Base-by-base conservation (phyloP, 1,140 invertebrate genomes). In the Eueides isabella region DNA sequence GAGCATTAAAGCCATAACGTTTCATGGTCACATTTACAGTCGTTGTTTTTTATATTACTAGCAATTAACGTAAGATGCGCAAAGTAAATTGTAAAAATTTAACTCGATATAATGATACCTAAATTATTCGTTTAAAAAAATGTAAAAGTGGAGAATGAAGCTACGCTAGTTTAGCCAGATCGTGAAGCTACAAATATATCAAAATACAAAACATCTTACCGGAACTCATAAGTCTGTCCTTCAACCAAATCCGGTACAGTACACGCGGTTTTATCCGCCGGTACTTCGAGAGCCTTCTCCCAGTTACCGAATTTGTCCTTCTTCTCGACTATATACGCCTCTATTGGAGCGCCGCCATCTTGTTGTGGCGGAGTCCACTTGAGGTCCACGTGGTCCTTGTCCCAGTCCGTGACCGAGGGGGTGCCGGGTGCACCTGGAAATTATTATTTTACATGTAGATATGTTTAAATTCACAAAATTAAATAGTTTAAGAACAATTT, bases 251-350 rank as follows among this genome's bases (percentile, higher is more conserved):
- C 96, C 0, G 97, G 96, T 23, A 99, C 98, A 48, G 96, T 97
- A 26, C 97, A 97, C 67, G 95, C 96, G n/a, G 96, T 97, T 81
- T 96, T 93, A 80, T 96, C 95, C 11, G 96, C 96, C 5, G 98
- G 97, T 7, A 96, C 95, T 90, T 97, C 97, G 2, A 97, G 83
- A 0, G 97, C 97, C 88, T 98, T 98, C 86, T 98, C 98, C 98
- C 98, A 99, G 82, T 98, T 96, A 23, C 98, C 97, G 84, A 97
- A 98, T 88, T 98, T 98, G 87, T 98, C 98, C 88, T 98, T 98
- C 95, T 98, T 98, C 93, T 99, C 98, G 62, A 99, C 93, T 61
- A 98, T 93, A 86, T 98, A 98, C 16, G 96, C 96, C 28, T 97
- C 96, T 67, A 99, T 96, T 38, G 97, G 98, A 1, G 97, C 96